Base-by-base conservation (phyloP, 1,140 invertebrate genomes). In the Thalassaphorura encarpata region DNA sequence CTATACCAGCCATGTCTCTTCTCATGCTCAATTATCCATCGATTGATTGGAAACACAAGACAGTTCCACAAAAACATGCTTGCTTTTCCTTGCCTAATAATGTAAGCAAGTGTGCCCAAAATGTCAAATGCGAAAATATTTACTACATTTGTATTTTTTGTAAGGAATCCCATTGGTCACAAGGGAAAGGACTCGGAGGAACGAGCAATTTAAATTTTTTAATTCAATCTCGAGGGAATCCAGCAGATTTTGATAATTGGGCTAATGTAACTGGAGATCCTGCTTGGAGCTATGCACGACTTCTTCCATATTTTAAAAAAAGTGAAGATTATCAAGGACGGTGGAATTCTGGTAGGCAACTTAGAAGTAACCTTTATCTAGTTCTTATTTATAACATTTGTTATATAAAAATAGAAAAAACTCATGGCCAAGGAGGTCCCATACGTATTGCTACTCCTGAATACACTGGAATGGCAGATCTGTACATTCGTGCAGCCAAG, bases 301-400 rank as follows among this genome's bases (percentile, higher is more conserved):
- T 77, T 11, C 69, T 93, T 3, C 84, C 84, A 0, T 95, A 93
- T 62, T 95, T 95, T 66, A 81, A 81, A 62, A 93, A 92, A 66
- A 85, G 84, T 0, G 76, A 90, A 70, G 86, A 90, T 18, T 60
- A 52, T 27, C 23, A 46, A 24, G 58, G 58, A 21, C 18, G 43
- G 21, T 59, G 49, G 49, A 39, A 41, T 16, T 27, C 29, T 19
- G 33, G 57, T 54, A 26, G 19, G 54, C 16, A 13, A 33, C 3
- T 23, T 16, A 28, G 19, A 8, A 18, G 1, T n/a, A 6, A 23
- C 16, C 15, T 2, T 19, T 1, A 39, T 11, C n/a, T n/a, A n/a
- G n/a, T 13, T 52, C 1, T 19, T 18, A 28, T 11, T 42, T 41
- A 3, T 6, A 21, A 26, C 45, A 24, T 4, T 46, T 24, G 29